phyloP scores from a whole-genome alignment of 2,797 vertebrate genomes.

The Prunella strophiata region DNA sequence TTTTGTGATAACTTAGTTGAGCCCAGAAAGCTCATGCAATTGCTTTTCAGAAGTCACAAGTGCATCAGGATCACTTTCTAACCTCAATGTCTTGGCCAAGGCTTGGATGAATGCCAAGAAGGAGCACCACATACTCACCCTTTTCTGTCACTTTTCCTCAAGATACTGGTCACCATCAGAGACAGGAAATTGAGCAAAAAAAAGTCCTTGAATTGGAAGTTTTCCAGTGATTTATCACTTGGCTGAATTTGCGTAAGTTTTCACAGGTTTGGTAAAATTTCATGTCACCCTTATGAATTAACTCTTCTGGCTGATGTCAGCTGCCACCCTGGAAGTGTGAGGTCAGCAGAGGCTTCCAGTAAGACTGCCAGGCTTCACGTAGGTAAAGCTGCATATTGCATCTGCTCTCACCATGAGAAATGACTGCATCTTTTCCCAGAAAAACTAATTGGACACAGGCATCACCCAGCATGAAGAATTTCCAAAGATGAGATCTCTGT shows the following conservation, averaged over 20 bases:
- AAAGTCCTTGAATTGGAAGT: background rate
- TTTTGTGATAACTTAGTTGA: background rate
- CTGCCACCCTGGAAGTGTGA: background rate
- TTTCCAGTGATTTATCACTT: conserved; percentile 30
- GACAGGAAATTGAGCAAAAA: conserved; percentile 41
- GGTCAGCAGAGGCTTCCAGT: conserved; percentile 8
- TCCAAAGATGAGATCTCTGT: background rate
- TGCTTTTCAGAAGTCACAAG: background rate
- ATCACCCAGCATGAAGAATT: background rate
- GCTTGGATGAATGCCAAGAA: background rate
- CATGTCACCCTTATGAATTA: background rate
- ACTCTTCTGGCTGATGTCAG: conserved; percentile 1
- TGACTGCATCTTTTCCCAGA: background rate
- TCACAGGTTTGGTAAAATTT: conserved; percentile 9
- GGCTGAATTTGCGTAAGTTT: conserved; percentile 28
- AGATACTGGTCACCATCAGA: background rate
- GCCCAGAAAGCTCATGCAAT: background rate
- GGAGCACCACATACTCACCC: background rate
- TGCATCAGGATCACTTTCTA: background rate
- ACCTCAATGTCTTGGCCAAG: background rate
- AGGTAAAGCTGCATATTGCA: conserved; percentile 18
- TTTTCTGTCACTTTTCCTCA: background rate
- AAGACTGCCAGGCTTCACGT: background rate
- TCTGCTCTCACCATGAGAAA: conserved; percentile 3
- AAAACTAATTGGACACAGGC: background rate